Evolutionary conservation across 37 sponge, comb jelly and placozoan genomes (phyloP), one percentile per base, ranked within the genome.

Genomic region (Cliona cf. orientalis): DNA sequence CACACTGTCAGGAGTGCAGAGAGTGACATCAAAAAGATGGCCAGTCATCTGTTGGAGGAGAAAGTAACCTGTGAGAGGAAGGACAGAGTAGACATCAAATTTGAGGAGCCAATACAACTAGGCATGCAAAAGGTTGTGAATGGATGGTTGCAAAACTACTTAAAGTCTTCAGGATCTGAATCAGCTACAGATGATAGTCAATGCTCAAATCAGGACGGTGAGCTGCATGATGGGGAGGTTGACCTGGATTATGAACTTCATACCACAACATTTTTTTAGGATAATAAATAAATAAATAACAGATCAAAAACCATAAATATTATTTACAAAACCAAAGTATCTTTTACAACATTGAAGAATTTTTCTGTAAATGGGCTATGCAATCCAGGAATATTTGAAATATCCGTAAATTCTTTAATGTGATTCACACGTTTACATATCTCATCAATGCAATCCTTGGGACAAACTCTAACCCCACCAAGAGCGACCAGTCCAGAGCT

Each of bases 261-360:
- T 26, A 41, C 7, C 14, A 23, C 23, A 6, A n/a, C 35, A 23
- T 63, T n/a, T n/a, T 23, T 35, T 9, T 23, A 9, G n/a, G n/a
- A n/a, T n/a, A n/a, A n/a, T n/a, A n/a, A n/a, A n/a, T n/a, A n/a
- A n/a, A n/a, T n/a, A n/a, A n/a, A n/a, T n/a, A n/a, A n/a, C n/a
- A n/a, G n/a, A n/a, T n/a, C n/a, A n/a, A n/a, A n/a, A n/a, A n/a
- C n/a, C n/a, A n/a, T n/a, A n/a, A n/a, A n/a, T n/a, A n/a, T n/a
- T n/a, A n/a, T n/a, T n/a, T 3, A 38, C 36, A 7, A n/a, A n/a
- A n/a, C n/a, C n/a, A n/a, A n/a, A 6, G 36, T 67, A 9, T 38
- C 41, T n/a, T n/a, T 61, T 7, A 67, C 12, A 67, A 46, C 49
- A 46, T 72, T 9, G 6, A 49, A 72, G 31, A 72, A 72, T 72